phyloP scores from a whole-genome alignment of 2,797 vertebrate genomes.

The Danio albolineatus region DNA sequence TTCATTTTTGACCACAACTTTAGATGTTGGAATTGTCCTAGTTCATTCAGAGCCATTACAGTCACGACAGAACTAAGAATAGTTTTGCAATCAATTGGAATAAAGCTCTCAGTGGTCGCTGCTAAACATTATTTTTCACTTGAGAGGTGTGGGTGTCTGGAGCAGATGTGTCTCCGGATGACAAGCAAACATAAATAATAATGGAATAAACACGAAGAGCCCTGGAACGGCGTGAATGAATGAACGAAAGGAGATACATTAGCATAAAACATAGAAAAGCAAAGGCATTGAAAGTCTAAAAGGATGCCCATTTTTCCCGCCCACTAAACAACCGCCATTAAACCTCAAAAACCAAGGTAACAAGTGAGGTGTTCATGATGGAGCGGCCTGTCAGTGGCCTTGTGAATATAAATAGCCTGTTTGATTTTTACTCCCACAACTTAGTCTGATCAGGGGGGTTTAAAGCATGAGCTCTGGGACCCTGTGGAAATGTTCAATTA shows the following conservation, averaged over 20 bases:
- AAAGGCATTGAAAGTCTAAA: background rate
- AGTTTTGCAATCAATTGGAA: slow-evolving; percentile 32
- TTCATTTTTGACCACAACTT: too few species aligned
- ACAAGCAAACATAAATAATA: background rate
- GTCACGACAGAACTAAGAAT: slow-evolving; percentile 26
- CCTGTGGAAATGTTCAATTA: background rate
- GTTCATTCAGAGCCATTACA: background rate
- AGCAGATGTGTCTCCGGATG: background rate
- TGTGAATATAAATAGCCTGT: slow-evolving; percentile 3
- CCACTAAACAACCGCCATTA: slow-evolving; percentile 10
- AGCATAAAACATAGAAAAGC: background rate
- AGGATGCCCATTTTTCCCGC: background rate
- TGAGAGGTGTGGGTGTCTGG: background rate
- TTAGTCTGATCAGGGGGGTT: background rate
- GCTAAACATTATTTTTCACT: slow-evolving; percentile 47
- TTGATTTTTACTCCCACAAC: slow-evolving; percentile 5
- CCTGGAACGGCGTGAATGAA: background rate
- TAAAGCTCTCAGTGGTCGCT: slow-evolving; percentile 43
- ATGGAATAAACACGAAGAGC: background rate
- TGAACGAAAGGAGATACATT: slow-evolving; percentile 5
- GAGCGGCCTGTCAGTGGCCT: background rate
- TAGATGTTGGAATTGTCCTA: background rate
- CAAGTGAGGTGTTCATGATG: slow-evolving; percentile 2
- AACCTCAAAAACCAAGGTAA: slow-evolving; percentile 16
- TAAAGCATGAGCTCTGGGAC: background rate